Percentiles rank a stretch among this genome's conserved stretches.
phyloP scores from a whole-genome alignment of 2,113 vertebrate genomes.

The Hypomesus transpacificus region DNA sequence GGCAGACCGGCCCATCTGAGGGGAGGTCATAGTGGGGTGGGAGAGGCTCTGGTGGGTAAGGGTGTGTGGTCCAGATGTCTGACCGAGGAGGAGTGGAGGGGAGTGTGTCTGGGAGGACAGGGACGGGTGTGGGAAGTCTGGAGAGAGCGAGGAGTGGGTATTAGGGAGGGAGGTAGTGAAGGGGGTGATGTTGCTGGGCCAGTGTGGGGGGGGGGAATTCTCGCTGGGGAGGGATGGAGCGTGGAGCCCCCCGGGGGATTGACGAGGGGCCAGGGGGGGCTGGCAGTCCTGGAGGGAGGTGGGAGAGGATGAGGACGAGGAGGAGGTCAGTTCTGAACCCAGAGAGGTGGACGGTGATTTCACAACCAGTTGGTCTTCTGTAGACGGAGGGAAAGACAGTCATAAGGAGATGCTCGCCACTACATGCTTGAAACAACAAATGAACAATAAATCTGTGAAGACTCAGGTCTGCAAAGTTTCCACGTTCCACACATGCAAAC shows the following conservation, averaged over 20 bases:
- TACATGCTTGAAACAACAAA: background rate
- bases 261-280: slow-evolving; percentile 73
- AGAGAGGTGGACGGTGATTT: slow-evolving; percentile 73
- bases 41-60: slow-evolving; percentile 61
- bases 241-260: slow-evolving; percentile 75
- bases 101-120: slow-evolving; percentile 74
- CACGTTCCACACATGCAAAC: no score
- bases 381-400: slow-evolving; percentile 37
- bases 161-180: slow-evolving; percentile 72
- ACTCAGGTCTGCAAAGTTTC: no score
- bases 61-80: slow-evolving; percentile 54
- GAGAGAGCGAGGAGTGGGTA: slow-evolving; percentile 76
- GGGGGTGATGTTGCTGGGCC: slow-evolving; percentile 70
- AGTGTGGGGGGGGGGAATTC: slow-evolving; percentile 75
- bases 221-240: slow-evolving; percentile 75
- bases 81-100: slow-evolving; percentile 58
- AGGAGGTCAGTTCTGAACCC: slow-evolving; percentile 70
- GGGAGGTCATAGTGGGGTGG: slow-evolving; percentile 74
- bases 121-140: slow-evolving; percentile 75
- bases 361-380: slow-evolving; percentile 71
- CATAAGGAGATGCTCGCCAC: slow-evolving; percentile 9
- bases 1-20: slow-evolving; percentile 73
- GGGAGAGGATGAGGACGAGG: slow-evolving; percentile 71
- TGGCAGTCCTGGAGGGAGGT: slow-evolving; percentile 72
- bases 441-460: no score